Base-by-base conservation (phyloP, 2,797 vertebrate genomes). In the Cottoperca gobio region DNA sequence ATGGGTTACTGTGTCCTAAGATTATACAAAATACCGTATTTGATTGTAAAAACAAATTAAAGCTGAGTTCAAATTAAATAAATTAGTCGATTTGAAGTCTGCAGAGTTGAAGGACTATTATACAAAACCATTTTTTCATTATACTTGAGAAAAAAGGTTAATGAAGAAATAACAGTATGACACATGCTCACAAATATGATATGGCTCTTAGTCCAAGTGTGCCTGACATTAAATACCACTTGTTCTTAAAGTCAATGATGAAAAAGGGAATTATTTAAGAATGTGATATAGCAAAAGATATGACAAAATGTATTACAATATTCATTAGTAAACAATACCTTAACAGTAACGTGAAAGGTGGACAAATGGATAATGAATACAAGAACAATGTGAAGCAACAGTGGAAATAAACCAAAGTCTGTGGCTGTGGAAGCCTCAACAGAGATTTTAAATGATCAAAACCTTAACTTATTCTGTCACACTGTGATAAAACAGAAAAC, bases 21-120 rank as follows among this genome's bases (percentile, higher is more conserved):
- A 81, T 9, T 53, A 62, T 28, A 12, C 9, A 74, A 59, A 12
- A 43, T n/a, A 45, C 31, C 7, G 31, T 12, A 43, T 11, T 26
- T 42, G 3, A 8, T 4, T 59, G 19, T 23, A 16, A 46, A 14
- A 31, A 33, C 43, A 24, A 42, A 58, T 4, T 43, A 46, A 24
- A 23, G 5, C 5, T 31, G 31, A 31, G 12, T 64, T 68, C 37
- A 69, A 21, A 45, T 39, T 10, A 3, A 42, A 68, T 60, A 31
- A 23, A 57, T 26, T 19, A 63, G 6, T 37, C 48, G 4, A 76
- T 33, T 24, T 72, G 11, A 52, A 70, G 52, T 42, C 23, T 37
- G 17, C 48, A 49, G 19, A 23, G 33, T 39, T 45, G 4, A 33
- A 37, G 37, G 43, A 28, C 19, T 13, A 14, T 21, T 17, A 16